phyloP scores from a whole-genome alignment of 2,797 vertebrate genomes.

The Moxostoma hubbsi region DNA sequence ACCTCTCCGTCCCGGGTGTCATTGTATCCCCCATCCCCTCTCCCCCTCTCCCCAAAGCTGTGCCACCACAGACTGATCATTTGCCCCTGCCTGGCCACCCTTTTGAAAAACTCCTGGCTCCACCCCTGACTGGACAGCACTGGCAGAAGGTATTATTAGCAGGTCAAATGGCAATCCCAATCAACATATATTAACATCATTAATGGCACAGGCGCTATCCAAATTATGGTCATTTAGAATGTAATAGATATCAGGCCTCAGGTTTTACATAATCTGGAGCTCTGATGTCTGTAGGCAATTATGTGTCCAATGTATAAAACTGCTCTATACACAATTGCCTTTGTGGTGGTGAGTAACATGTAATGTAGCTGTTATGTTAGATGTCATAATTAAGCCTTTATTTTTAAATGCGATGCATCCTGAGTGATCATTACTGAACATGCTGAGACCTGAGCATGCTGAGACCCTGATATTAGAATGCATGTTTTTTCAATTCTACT shows the following conservation, averaged over 20 bases:
- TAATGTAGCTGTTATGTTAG: neutral
- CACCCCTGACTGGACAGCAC: neutral
- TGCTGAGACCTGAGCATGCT: neutral
- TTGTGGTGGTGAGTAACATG: neutral
- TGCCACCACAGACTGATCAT: too few relatives aligned
- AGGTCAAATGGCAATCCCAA: constrained; percentile 32
- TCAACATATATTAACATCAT: constrained; percentile 24
- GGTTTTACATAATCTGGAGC: neutral
- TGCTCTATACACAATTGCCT: too few relatives aligned
- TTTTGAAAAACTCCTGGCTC: too few relatives aligned
- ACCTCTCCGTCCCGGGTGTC: too few relatives aligned
- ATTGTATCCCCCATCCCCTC: too few relatives aligned
- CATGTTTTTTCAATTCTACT: neutral
- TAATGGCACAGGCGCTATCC: constrained; percentile 19
- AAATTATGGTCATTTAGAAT: constrained; percentile 31
- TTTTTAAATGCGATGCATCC: neutral
- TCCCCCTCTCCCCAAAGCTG: too few relatives aligned
- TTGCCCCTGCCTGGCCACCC: too few relatives aligned
- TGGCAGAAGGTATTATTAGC: constrained; percentile 25
- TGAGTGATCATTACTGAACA: constrained; percentile 1
- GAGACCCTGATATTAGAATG: neutral
- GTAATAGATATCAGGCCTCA: constrained; percentile 2
- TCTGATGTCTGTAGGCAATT: constrained; percentile 13
- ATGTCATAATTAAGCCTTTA: constrained; percentile 8
- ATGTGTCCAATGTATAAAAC: neutral